phyloP scores from a whole-genome alignment of 2,113 vertebrate genomes.

The Hyperopisus bebe region DNA sequence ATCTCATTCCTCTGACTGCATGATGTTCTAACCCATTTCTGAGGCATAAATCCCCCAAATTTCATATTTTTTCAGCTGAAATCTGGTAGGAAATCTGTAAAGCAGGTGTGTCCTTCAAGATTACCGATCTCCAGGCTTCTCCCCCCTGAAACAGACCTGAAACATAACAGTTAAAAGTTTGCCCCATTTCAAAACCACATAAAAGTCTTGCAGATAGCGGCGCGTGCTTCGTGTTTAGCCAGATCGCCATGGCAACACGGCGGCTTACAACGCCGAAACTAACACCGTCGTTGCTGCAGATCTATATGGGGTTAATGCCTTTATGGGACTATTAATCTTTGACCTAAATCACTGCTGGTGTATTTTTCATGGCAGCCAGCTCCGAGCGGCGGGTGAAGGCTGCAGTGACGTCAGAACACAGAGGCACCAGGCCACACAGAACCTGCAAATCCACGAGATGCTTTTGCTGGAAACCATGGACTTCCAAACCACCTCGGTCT shows the following conservation, averaged over 20 bases:
- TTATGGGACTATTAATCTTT: slow-evolving; percentile 7
- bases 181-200: neutral
- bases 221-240: neutral
- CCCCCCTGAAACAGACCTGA: neutral
- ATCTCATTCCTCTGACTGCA: neutral
- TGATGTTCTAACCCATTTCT: neutral
- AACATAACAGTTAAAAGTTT: neutral
- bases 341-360: neutral
- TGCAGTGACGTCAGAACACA: neutral
- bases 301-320: neutral
- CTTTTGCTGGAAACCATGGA: neutral
- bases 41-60: neutral
- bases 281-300: neutral
- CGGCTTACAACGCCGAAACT: slow-evolving; percentile 4
- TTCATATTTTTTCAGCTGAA: neutral
- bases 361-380: neutral
- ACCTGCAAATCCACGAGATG: neutral
- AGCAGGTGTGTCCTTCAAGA: neutral
- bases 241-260: neutral
- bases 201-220: neutral
- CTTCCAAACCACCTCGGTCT: neutral
- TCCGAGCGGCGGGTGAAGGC: neutral
- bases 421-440: neutral
- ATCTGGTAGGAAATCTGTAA: neutral
- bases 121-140: neutral